phyloP scores from a whole-genome alignment of 2,888 invertebrate genomes.

The Metellina segmentata region DNA sequence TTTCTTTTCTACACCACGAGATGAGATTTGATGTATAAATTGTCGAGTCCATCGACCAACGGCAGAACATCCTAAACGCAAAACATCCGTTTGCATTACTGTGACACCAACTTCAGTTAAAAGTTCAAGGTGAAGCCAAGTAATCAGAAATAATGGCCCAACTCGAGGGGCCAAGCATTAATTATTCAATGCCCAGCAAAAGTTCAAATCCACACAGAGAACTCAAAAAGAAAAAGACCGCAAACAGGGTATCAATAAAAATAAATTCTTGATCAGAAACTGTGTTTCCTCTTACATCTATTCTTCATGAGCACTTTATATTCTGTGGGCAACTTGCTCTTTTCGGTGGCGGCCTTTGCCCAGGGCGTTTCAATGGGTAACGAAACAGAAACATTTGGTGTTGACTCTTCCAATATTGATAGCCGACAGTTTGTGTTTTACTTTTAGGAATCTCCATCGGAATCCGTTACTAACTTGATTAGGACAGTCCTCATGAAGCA shows the following conservation, averaged over 20 bases:
- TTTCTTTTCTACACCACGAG: no score
- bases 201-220: background rate
- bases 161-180: background rate
- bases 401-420: background rate
- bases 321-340: background rate
- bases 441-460: background rate
- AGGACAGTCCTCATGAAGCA: background rate
- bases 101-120: no score
- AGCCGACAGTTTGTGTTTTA: background rate
- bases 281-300: background rate
- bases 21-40: no score
- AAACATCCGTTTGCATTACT: no score
- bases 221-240: background rate
- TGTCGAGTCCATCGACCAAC: no score
- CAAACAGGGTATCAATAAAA: background rate
- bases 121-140: background rate
- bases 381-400: background rate
- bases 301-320: slow-evolving; percentile 1
- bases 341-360: background rate
- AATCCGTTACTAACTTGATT: background rate
- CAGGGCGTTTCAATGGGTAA: background rate
- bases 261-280: slow-evolving; percentile 1
- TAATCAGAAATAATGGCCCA: background rate
- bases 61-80: no score
- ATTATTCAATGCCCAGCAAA: background rate